Evolutionary conservation across 2,797 vertebrate genomes (phyloP).

Genomic region (Buceros bicornis): DNA sequence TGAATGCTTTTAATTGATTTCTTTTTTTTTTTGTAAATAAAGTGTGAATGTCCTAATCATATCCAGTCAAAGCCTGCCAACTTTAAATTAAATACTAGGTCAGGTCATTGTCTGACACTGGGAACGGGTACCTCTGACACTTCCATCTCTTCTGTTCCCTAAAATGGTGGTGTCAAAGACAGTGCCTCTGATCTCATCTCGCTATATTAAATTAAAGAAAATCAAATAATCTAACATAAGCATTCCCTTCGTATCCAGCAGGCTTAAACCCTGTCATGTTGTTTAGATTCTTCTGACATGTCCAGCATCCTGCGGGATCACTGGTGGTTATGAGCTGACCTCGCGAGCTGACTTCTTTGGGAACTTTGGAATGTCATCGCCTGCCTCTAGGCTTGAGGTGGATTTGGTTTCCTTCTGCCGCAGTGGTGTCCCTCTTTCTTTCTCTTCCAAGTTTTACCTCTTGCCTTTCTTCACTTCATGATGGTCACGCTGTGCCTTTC

Average conservation of each 20-base stretch:
- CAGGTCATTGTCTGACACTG: slow-evolving; percentile 17
- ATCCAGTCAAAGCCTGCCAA: neutral
- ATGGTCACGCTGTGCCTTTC: neutral
- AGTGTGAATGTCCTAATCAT: neutral
- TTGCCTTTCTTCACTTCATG: neutral
- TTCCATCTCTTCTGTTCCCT: slow-evolving; percentile 36
- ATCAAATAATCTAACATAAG: slow-evolving; percentile 16
- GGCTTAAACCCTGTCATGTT: slow-evolving; percentile 4
- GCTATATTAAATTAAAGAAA: slow-evolving; percentile 46
- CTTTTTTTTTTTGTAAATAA: neutral
- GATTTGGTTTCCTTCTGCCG: neutral
- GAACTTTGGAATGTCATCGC: neutral
- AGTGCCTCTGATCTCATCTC: slow-evolving; percentile 36
- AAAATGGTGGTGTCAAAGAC: slow-evolving; percentile 36
- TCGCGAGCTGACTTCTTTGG: neutral
- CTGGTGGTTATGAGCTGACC: neutral
- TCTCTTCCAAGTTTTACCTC: neutral
- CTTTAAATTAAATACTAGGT: slow-evolving; percentile 38
- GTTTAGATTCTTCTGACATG: slow-evolving; percentile 8
- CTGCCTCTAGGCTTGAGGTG: neutral
- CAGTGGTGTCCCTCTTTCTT: neutral
- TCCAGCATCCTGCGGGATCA: neutral
- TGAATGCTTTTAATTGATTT: neutral
- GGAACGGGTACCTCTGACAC: neutral
- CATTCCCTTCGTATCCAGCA: neutral